phyloP scores from a whole-genome alignment of 2,888 invertebrate species.

The Hemaris fuciformis region DNA sequence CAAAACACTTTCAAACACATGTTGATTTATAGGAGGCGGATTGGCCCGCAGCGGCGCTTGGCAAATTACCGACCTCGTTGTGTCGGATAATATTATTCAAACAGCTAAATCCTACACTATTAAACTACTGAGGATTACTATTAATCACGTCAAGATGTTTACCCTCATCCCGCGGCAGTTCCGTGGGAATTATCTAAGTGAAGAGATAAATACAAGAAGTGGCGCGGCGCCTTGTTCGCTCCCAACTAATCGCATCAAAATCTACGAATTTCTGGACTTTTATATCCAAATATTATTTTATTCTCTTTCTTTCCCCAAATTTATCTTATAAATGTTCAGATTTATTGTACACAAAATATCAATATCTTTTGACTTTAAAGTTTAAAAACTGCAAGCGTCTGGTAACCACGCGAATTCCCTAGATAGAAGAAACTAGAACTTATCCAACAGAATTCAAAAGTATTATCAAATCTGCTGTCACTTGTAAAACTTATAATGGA shows the following conservation, averaged over 20 bases:
- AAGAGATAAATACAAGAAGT: constrained; percentile 71
- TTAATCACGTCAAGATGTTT: constrained; percentile 78
- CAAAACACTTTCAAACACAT: neutral
- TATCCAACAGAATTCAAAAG: neutral
- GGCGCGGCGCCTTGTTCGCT: constrained; percentile 40
- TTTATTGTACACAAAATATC: neutral
- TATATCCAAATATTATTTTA: no score
- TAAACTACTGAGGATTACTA: constrained; percentile 75
- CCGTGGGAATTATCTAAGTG: constrained; percentile 68
- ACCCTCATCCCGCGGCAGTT: constrained; percentile 75
- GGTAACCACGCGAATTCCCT: neutral
- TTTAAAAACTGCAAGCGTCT: neutral
- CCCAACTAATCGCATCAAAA: constrained; percentile 16
- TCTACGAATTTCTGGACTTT: no score
- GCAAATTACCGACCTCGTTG: constrained; percentile 48
- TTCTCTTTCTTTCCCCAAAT: neutral
- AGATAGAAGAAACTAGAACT: neutral
- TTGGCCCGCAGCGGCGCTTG: constrained; percentile 27
- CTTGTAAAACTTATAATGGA: constrained; percentile 3
- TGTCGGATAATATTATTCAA: constrained; percentile 62
- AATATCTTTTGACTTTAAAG: no score
- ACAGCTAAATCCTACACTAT: constrained; percentile 71
- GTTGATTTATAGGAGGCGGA: neutral
- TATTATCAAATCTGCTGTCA: neutral
- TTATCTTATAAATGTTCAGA: neutral